A percentile compares a stretch with the other conserved stretches of the same genome.
Conservation (phyloP, 2,797 vertebrate genomes). For the Onychomys arenicola region DNA sequence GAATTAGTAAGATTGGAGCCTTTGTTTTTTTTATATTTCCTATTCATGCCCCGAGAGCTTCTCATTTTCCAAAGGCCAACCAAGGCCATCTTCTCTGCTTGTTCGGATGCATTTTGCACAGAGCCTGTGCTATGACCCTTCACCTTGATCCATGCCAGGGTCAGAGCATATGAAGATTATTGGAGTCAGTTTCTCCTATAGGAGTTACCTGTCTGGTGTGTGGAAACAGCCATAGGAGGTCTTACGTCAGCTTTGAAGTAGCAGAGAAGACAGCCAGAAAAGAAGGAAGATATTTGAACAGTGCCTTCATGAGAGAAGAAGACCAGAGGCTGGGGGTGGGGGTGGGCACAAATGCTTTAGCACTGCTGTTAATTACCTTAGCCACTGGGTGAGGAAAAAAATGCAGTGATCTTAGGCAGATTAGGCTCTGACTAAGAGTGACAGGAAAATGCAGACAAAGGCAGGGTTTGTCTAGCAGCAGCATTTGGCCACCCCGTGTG, state of each 20-base stretch:
- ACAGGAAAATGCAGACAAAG: conserved; percentile 18
- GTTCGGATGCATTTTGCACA: background rate
- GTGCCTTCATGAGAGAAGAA: conserved; percentile 32
- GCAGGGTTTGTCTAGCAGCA: conserved; percentile 28
- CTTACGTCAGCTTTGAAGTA: background rate
- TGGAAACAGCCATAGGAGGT: background rate
- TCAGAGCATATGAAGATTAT: background rate
- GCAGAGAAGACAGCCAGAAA: background rate
- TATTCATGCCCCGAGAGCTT: background rate
- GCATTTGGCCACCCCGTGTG: conserved; percentile 18
- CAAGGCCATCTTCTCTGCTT: background rate
- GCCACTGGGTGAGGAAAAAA: conserved; percentile 18
- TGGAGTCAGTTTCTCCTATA: background rate
- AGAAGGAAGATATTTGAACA: background rate
- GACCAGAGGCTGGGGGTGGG: background rate
- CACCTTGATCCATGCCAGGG: background rate
- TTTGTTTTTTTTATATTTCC: background rate
- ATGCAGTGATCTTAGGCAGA: conserved; percentile 31
- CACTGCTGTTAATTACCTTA: conserved; percentile 41
- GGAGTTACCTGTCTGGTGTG: background rate
- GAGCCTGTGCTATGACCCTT: background rate
- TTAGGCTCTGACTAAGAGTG: conserved; percentile 57
- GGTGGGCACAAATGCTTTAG: background rate
- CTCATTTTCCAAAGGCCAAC: background rate
- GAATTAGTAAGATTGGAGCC: background rate